These are phyloP conservation scores for Xerus inauris DNA, from an alignment of 2,113 vertebrate genomes.

Conservation along the genomic window DNA sequence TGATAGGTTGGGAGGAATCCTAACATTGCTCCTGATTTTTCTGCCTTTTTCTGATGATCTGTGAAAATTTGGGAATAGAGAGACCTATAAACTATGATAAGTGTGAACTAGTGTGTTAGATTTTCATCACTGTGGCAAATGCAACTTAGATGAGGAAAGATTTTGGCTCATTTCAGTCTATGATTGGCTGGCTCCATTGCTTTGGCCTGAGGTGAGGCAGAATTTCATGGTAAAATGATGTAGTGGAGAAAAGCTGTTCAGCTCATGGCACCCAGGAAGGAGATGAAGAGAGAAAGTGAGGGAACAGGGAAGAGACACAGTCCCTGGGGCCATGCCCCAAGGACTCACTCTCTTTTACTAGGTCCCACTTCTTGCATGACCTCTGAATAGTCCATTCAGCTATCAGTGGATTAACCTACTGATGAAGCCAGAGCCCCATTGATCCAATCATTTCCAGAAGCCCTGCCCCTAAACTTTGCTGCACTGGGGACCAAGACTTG, in stretches of 20 bases:
- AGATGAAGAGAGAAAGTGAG: not conserved
- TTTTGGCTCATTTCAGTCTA: not conserved
- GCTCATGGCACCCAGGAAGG: not conserved
- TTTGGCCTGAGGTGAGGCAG: not conserved
- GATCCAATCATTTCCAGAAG: not conserved
- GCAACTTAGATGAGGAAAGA: not conserved
- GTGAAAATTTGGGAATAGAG: not conserved
- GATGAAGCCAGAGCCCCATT: not conserved
- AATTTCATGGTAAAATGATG: not conserved
- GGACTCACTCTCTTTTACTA: not conserved
- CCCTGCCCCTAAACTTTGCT: not conserved
- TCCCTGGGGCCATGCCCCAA: not conserved
- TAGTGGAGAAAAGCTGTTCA: not conserved
- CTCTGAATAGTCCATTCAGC: not conserved
- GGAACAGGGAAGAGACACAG: not conserved
- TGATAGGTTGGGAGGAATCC: not conserved
- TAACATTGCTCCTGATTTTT: not conserved
- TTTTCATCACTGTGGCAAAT: not conserved
- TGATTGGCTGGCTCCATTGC: not conserved
- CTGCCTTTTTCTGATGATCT: not conserved
- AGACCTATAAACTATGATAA: not conserved
- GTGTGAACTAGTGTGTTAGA: not conserved
- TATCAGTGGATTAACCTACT: not conserved
- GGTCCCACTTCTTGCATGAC: not conserved
- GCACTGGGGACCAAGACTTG: not conserved